Evolutionary conservation across 2,113 vertebrate species (phyloP), one percentile per base, ranked within the genome.

Genomic region (Odontesthes bonariensis): DNA sequence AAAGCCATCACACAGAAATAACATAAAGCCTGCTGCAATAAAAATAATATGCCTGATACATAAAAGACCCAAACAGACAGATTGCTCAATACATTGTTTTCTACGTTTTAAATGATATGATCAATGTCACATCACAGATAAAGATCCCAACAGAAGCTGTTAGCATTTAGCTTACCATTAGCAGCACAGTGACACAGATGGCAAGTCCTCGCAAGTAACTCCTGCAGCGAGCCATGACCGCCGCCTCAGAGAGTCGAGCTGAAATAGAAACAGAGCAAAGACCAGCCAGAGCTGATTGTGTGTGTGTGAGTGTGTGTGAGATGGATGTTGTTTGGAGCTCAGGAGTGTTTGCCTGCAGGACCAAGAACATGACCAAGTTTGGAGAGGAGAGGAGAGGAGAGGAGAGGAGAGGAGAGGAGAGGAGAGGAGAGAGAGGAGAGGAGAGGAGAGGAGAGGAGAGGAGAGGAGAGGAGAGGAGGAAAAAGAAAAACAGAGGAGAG

Each of bases 311-410:
- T 61, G 76, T 73, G 67, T 40, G 67, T 35, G 75, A 64, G 84
- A 86, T 83, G 73, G 76, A 89, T 77, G 83, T 69, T 86, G 86
- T 92, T 91, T 91, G 90, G 90, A 88, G 55, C 72, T 81, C 77
- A n/a, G 6, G 68, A 82, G 75, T 87, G 89, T 89, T 87, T 87
- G 81, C 74, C 88, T 85, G 79, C 68, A 66, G 81, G 70, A 75
- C 31, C 63, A 65, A 90, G 91, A 92, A 90, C 91, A 92, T 93
- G 90, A 92, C 92, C 92, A 93, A 93, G 88, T 94, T 94, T 79
- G 92, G 92, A 65, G 33, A 8, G 35, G 56, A 16, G 47, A 17
- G 54, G 17, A 19, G 17, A 65, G 68, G 58, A 31, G 32, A 38
- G 35, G 35, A 38, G 35, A 38, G 35, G 35, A 10, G 35, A 38